Percentiles rank a stretch among this genome's conserved stretches.
Conservation (phyloP, 2,113 vertebrate species). For the Lepisosteus oculatus region DNA sequence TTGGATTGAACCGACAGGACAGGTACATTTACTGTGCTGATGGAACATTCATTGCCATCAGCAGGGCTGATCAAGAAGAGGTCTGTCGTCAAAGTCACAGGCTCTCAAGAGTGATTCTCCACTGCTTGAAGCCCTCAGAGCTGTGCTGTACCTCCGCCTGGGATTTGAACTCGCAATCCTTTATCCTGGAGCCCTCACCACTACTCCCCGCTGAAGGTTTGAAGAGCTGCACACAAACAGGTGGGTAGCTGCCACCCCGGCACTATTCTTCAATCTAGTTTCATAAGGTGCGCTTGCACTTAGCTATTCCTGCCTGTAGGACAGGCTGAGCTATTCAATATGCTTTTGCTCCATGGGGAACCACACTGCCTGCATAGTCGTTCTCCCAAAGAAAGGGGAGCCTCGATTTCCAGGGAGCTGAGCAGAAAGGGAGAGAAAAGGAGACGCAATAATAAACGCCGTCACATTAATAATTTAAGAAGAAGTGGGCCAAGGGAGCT, state of each 20-base stretch:
- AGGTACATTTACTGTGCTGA: too few relatives aligned
- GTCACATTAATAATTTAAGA: conserved; percentile 54
- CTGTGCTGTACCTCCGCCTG: too few relatives aligned
- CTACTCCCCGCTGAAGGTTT: too few relatives aligned
- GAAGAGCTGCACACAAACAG: too few relatives aligned
- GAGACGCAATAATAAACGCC: conserved; percentile 55
- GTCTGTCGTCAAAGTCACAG: too few relatives aligned
- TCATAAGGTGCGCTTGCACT: conserved; percentile 23
- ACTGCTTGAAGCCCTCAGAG: too few relatives aligned
- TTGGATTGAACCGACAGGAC: too few relatives aligned
- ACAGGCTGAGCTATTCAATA: conserved; percentile 49
- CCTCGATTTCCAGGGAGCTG: conserved; percentile 54
- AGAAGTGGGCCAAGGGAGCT: conserved; percentile 29
- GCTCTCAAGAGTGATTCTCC: too few relatives aligned
- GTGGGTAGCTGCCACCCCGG: not conserved
- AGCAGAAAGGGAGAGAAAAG: conserved; percentile 34
- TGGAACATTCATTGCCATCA: too few relatives aligned
- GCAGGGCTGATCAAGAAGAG: too few relatives aligned
- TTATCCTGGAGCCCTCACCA: too few relatives aligned
- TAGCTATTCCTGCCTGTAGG: conserved; percentile 48
- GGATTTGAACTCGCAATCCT: too few relatives aligned
- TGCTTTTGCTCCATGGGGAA: conserved; percentile 49
- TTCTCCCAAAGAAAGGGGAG: conserved; percentile 34
- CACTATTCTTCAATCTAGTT: conserved; percentile 17
- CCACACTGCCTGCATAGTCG: conserved; percentile 33